A percentile compares a stretch with the other conserved stretches of the same genome.
Evolutionary conservation across 2,113 vertebrate genomes (phyloP).

Genomic region (Anarhynchus alexandrinus): DNA sequence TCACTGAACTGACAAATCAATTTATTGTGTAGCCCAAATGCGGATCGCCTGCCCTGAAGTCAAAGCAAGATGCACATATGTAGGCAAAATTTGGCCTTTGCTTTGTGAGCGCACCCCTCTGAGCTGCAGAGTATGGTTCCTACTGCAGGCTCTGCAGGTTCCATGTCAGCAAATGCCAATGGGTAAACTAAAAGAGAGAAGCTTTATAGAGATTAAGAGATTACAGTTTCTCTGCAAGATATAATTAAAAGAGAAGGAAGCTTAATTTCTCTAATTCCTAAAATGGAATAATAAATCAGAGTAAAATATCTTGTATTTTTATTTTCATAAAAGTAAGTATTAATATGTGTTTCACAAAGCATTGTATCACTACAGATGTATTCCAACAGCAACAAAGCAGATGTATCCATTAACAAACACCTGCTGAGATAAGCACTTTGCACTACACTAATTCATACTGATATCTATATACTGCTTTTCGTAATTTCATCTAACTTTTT

Average conservation of each 20-base stretch:
- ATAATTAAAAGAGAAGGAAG: conserved; percentile 63
- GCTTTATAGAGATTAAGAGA: conserved; percentile 64
- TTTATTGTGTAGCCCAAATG: neutral
- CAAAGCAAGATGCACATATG: neutral
- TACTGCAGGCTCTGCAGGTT: conserved; percentile 33
- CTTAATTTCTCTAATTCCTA: conserved; percentile 63
- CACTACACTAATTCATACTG: neutral
- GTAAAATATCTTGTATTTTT: conserved; percentile 41
- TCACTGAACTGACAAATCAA: conserved; percentile 35
- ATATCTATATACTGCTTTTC: neutral
- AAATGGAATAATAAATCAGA: conserved; percentile 42
- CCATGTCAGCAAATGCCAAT: conserved; percentile 23
- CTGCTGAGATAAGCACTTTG: conserved; percentile 6
- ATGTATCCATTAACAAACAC: neutral
- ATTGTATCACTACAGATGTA: neutral
- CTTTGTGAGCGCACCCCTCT: neutral
- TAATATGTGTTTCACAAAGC: neutral
- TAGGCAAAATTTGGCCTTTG: conserved; percentile 1
- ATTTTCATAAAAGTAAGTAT: conserved; percentile 24
- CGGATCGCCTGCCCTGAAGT: neutral
- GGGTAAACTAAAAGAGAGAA: conserved; percentile 28
- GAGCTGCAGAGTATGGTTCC: neutral
- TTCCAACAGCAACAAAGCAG: neutral
- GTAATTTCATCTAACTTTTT: neutral
- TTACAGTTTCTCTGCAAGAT: conserved; percentile 54